Percentiles rank a stretch among this genome's conserved stretches.
These are phyloP conservation scores for Protonibea diacanthus DNA, from an alignment of 2,797 vertebrate species.

Conservation along the genomic window DNA sequence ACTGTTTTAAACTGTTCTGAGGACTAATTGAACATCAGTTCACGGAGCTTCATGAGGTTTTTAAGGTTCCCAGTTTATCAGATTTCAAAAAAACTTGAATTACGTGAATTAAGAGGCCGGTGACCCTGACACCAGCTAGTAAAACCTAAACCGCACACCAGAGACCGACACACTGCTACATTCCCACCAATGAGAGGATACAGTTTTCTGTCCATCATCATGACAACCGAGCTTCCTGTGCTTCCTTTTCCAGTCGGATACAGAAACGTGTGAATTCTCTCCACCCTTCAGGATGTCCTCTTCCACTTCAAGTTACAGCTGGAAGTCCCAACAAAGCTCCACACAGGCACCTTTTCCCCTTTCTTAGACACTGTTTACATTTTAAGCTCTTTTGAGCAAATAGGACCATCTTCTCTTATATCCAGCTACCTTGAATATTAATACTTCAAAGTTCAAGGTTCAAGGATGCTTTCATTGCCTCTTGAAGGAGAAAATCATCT, in stretches of 20 bases:
- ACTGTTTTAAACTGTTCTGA: background rate
- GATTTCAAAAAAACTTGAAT: conserved; percentile 11
- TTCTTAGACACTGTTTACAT: background rate
- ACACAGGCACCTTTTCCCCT: background rate
- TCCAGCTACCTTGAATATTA: background rate
- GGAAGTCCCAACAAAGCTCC: background rate
- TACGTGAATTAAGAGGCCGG: background rate
- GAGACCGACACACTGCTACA: conserved; percentile 14
- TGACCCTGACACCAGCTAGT: background rate
- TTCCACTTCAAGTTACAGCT: background rate
- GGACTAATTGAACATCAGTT: background rate
- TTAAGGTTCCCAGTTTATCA: background rate
- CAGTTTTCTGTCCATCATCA: background rate
- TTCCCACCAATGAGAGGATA: conserved; percentile 20
- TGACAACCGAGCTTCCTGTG: background rate
- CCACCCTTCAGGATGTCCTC: background rate
- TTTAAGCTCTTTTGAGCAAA: background rate
- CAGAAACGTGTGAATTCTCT: background rate
- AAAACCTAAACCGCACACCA: conserved; percentile 33
- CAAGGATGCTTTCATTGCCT: background rate
- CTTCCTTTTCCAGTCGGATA: too few relatives aligned
- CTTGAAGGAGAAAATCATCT: background rate
- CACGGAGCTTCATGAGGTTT: background rate
- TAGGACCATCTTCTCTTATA: too few relatives aligned
- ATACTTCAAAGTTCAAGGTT: background rate